Conservation (phyloP, 1,140 invertebrate species). For the Drosophila sproati region DNA sequence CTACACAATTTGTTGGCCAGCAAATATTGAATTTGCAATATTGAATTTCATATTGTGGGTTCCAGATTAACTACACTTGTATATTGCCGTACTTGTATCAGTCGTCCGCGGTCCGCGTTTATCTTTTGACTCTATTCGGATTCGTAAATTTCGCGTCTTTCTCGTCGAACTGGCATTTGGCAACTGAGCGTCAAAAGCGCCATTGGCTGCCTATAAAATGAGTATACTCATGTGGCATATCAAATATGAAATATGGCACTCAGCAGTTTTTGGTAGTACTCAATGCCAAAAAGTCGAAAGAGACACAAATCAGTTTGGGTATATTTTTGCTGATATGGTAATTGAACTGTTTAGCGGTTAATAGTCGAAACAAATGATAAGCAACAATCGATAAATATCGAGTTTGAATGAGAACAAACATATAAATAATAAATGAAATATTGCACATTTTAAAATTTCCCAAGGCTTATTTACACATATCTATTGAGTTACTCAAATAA, state of each 20-base stretch:
- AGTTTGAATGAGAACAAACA: not conserved
- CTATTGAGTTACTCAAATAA: no score
- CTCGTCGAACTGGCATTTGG: conserved; percentile 66
- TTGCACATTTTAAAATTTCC: no score
- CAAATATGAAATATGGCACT: conserved; percentile 31
- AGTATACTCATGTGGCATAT: conserved; percentile 35
- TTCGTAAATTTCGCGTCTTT: conserved; percentile 61
- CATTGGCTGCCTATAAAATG: conserved; percentile 45
- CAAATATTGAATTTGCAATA: conserved; percentile 27
- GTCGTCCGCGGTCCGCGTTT: conserved; percentile 47
- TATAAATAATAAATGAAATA: not conserved
- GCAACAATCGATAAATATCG: conserved; percentile 39
- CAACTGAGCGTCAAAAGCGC: conserved; percentile 65
- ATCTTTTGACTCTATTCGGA: conserved; percentile 19
- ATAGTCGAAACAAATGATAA: conserved; percentile 38
- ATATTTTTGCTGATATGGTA: conserved; percentile 67
- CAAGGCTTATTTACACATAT: no score
- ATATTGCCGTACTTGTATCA: conserved; percentile 19
- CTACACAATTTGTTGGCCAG: conserved; percentile 29
- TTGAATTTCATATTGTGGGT: conserved; percentile 9
- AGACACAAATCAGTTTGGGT: conserved; percentile 58
- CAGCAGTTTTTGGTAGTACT: conserved; percentile 15
- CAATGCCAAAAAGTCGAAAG: not conserved
- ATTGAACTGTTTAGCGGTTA: conserved; percentile 45
- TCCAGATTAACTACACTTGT: conserved; percentile 16